Evolutionary conservation across 2,888 invertebrate species (phyloP), one percentile per base, ranked within the genome.

Genomic region (Caenorhabditis sp.): DNA sequence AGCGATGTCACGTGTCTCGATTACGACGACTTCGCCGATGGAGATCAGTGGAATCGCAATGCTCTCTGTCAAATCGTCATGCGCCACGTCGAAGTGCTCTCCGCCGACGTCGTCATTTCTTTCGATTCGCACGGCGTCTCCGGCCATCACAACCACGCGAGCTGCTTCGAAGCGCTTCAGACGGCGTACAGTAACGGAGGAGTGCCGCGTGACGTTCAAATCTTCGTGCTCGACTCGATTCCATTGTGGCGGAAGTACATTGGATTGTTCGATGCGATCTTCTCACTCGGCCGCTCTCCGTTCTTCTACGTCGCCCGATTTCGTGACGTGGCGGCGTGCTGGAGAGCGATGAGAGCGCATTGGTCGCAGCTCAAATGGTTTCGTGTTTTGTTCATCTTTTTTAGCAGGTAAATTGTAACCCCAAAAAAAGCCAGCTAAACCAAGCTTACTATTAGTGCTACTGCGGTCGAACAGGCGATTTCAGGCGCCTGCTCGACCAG

Each of bases 361-460:
- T 91, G 92, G 82, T 95, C 95, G n/a, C 98, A 99, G 90, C 93
- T 95, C 91, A 93, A 95, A 39, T 99, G 98, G 98, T 98, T 95
- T 90, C 92, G 98, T 65, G 92, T 93, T 89, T 91, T 98, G 3
- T 98, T 96, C 89, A 93, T 97, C 85, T 55, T 82, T 13, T 86
- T 87, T 66, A 82, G 82, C 55, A 78, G 87, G 58, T 86, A 79
- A 70, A 56, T 79, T n/a, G n/a, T n/a, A n/a, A n/a, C n/a, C 6
- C 9, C n/a, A n/a, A 52, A 30, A 32, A n/a, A n/a, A n/a, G n/a
- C n/a, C n/a, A n/a, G n/a, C 5, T n/a, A n/a, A n/a, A n/a, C n/a
- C n/a, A n/a, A n/a, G n/a, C n/a, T n/a, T n/a, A n/a, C n/a, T n/a
- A n/a, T n/a, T n/a, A n/a, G n/a, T n/a, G n/a, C n/a, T n/a, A n/a